Conservation (phyloP, 2,113 vertebrate species). For the Phylloscopus whistleri region DNA sequence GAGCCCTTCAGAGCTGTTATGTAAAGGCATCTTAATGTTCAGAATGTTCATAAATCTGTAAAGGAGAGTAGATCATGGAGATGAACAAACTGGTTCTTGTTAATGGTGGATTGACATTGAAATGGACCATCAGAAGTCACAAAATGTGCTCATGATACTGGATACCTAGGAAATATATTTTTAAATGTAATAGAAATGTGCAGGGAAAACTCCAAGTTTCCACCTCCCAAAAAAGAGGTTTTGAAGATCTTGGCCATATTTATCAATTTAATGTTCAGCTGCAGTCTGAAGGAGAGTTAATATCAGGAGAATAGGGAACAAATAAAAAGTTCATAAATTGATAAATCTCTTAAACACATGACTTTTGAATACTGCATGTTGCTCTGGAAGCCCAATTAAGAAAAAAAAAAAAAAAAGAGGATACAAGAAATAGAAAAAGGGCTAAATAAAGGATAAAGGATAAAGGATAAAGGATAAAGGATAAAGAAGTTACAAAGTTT, state of each 20-base stretch:
- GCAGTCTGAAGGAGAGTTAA: not conserved
- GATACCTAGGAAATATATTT: not conserved
- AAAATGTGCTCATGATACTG: not conserved
- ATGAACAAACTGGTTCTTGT: not conserved
- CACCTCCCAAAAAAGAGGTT: not conserved
- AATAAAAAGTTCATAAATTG: not conserved
- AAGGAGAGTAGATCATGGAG: not conserved
- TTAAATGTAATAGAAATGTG: not conserved
- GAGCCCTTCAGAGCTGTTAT: not conserved
- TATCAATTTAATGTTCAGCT: not conserved
- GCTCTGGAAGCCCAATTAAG: not conserved
- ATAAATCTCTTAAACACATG: not conserved
- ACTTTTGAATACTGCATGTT: not conserved
- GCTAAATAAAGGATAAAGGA: not conserved
- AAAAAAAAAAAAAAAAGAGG: not conserved
- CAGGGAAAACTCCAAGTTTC: not conserved
- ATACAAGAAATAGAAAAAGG: not conserved
- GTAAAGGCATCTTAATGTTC: not conserved
- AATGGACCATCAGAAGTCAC: not conserved
- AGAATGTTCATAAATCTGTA: not conserved
- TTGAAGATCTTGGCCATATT: not conserved
- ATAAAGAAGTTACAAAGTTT: not conserved
- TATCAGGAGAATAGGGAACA: not conserved
- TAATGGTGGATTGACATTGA: not conserved
- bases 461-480: not conserved